Percentiles rank a stretch among this genome's conserved stretches.
These are phyloP conservation scores for Varanus komodoensis DNA, from an alignment of 2,113 vertebrate genomes.

Conservation along the genomic window DNA sequence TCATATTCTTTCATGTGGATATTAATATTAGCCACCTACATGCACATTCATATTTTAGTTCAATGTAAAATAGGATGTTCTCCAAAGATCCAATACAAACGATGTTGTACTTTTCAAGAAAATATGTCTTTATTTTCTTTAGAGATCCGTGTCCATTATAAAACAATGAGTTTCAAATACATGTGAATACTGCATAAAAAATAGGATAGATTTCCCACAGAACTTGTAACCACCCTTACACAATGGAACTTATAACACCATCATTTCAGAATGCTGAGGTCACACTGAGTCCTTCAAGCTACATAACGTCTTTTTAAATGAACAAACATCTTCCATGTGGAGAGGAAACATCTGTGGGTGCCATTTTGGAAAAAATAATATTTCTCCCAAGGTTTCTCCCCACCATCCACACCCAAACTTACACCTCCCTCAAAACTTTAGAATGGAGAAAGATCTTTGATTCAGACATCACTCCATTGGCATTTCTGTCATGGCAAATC, in stretches of 20 bases:
- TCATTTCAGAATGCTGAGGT: fast-evolving
- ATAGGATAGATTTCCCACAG: neutral
- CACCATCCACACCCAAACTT: neutral
- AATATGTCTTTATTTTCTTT: conserved; percentile 79
- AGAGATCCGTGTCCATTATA: conserved; percentile 60
- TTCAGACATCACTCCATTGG: neutral
- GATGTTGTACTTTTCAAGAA: conserved; percentile 38
- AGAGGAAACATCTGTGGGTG: conserved; percentile 34
- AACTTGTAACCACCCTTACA: neutral
- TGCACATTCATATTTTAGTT: neutral
- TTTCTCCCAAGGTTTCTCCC: neutral
- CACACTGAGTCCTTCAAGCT: neutral
- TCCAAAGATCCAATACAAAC: neutral
- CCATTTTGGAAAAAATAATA: conserved; percentile 42
- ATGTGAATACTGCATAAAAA: conserved; percentile 54
- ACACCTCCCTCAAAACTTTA: neutral
- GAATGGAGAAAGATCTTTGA: neutral
- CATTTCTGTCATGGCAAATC: neutral
- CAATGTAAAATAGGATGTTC: neutral
- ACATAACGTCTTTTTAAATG: neutral
- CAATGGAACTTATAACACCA: neutral
- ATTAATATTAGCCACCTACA: neutral
- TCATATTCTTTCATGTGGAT: neutral
- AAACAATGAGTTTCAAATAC: conserved; percentile 68
- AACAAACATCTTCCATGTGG: neutral